Percentiles rank a stretch among this genome's conserved stretches.
phyloP scores from a whole-genome alignment of 2,113 vertebrate genomes.

The Dascyllus trimaculatus region DNA sequence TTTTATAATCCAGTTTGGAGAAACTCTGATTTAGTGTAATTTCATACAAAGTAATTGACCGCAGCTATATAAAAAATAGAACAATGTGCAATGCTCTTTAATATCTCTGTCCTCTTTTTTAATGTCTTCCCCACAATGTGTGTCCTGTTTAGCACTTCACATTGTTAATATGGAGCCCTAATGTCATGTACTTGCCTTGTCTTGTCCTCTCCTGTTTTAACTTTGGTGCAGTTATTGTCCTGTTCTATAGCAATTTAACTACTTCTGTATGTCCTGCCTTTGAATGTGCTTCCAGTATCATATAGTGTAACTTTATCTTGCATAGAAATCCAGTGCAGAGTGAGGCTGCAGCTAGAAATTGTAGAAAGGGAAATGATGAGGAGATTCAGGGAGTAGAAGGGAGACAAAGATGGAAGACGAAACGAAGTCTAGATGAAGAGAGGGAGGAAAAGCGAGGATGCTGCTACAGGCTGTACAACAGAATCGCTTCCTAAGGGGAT shows the following conservation, averaged over 20 bases:
- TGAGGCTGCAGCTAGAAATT: slow-evolving; percentile 14
- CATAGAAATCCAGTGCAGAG: slow-evolving; percentile 11
- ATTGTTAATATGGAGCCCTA: slow-evolving; percentile 10
- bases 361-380: slow-evolving; percentile 12
- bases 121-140: background rate
- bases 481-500: slow-evolving; percentile 29
- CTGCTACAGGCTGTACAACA: slow-evolving; percentile 46
- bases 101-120: background rate
- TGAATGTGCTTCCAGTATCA: background rate
- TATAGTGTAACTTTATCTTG: slow-evolving; percentile 8
- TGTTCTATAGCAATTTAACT: slow-evolving; percentile 12
- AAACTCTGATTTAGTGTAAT: background rate
- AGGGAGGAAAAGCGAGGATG: slow-evolving; percentile 21
- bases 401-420: slow-evolving; percentile 32
- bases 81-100: background rate
- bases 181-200: slow-evolving; percentile 10
- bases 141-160: background rate
- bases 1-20: background rate
- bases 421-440: slow-evolving; percentile 45
- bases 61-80: background rate
- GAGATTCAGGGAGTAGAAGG: slow-evolving; percentile 6
- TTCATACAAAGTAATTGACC: slow-evolving; percentile 5
- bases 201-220: slow-evolving; percentile 9
- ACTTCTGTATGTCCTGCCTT: slow-evolving; percentile 4
- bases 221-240: slow-evolving; percentile 10